Base-by-base conservation (phyloP, 2,888 invertebrate genomes). In the Agrochola lota region DNA sequence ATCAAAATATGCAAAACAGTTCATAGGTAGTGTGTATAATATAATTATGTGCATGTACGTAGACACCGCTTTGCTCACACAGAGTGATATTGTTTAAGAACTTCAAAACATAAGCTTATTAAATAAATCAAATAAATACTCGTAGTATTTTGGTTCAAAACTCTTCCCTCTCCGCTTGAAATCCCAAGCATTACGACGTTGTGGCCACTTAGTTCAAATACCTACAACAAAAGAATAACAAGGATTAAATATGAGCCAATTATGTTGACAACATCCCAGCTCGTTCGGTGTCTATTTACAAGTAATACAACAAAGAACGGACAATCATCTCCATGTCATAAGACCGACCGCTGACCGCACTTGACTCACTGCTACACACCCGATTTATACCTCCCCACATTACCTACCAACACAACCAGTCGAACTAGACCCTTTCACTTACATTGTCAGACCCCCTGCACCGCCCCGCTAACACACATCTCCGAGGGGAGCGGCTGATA, bases 341-440 rank as follows among this genome's bases (percentile, higher is more conserved):
- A 88, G 81, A 80, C 82, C 85, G 84, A 74, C 85, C 89, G 78
- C 81, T 85, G 88, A 89, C 90, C 88, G 86, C 87, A 89, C 89
- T 89, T 88, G 88, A 89, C 87, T 88, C 85, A 78, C 83, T 70
- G 80, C 85, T 83, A 83, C 85, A 84, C 80, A 78, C 77, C 80
- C 80, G 85, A 88, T 85, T 85, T 85, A 80, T 88, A 88, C 80
- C 77, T 84, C 85, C 83, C 77, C 80, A 84, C 76, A 88, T 81
- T 70, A 78, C 57, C 57, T 57, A 57, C n/a, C 67, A 77, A 78
- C 71, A 69, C 17, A 30, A 68, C 88, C 80, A 79, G 52, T 23
- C 5, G 59, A 63, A 40, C 73, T 20, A n/a, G 85, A 80, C 62
- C 78, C 59, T 60, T 84, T 49, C 49, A 43, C 64, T 68, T 23